These are phyloP conservation scores for Caenorhabditis tropicalis DNA, from an alignment of 1,140 invertebrate genomes.

Conservation along the genomic window DNA sequence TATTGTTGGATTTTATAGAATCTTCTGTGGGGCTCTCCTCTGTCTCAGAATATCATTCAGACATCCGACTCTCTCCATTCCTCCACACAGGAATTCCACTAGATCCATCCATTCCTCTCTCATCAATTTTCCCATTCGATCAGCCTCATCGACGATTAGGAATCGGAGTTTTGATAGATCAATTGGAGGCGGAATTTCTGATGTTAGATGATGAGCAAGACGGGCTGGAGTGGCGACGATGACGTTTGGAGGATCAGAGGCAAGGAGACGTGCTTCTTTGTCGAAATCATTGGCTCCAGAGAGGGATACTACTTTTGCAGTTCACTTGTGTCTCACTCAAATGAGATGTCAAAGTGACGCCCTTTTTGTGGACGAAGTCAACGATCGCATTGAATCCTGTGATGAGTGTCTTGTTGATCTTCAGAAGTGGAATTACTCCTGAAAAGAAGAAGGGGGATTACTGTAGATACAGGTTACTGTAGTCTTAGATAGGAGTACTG, in stretches of 20 bases:
- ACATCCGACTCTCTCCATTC: constrained; percentile 52
- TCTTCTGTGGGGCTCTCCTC: constrained; percentile 81
- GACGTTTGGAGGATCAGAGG: constrained; percentile 76
- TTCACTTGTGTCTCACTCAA: constrained; percentile 80
- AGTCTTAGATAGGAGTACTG: too few relatives aligned
- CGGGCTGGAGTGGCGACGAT: constrained; percentile 90
- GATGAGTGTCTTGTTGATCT: constrained; percentile 85
- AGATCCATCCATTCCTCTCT: constrained; percentile 87
- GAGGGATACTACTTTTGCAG: constrained; percentile 51
- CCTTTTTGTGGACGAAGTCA: constrained; percentile 84
- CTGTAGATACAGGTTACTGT: too few relatives aligned
- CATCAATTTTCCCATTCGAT: constrained; percentile 87
- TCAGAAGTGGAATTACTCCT: constrained; percentile 87
- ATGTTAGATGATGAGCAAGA: constrained; percentile 85
- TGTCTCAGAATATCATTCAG: constrained; percentile 22
- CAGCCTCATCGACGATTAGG: constrained; percentile 89
- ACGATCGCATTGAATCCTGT: constrained; percentile 90
- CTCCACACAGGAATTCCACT: constrained; percentile 73
- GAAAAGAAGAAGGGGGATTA: too few relatives aligned
- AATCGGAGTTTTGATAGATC: constrained; percentile 70
- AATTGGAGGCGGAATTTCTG: background rate
- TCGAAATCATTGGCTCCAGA: constrained; percentile 50
- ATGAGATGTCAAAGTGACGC: constrained; percentile 76
- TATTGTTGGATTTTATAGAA: constrained; percentile 92
- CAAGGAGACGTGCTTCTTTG: background rate